Evolutionary conservation across 2,797 vertebrate species (phyloP).

Genomic region (Linurgus olivaceus): DNA sequence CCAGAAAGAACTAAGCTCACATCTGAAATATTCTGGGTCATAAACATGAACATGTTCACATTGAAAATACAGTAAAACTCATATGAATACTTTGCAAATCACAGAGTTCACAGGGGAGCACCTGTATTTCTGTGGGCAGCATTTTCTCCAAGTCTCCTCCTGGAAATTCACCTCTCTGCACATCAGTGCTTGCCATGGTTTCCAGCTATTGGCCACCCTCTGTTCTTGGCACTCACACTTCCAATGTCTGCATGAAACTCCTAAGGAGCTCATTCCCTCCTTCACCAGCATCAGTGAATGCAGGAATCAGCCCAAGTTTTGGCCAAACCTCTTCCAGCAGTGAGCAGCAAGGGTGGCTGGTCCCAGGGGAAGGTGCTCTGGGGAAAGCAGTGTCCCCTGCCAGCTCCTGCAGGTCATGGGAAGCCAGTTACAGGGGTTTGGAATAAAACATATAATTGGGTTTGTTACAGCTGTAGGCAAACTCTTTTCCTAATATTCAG

Average conservation of each 20-base stretch:
- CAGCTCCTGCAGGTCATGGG: not conserved
- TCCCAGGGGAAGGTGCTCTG: too few relatives aligned
- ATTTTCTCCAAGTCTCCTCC: not conserved
- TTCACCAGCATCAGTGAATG: not conserved
- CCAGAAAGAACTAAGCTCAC: not conserved
- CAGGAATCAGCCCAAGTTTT: not conserved
- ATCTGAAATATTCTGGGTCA: not conserved
- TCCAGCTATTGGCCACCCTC: not conserved
- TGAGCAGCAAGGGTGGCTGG: rapidly evolving
- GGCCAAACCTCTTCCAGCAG: rapidly evolving
- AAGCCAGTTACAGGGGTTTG: not conserved
- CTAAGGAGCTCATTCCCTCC: rapidly evolving
- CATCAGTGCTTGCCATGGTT: not conserved
- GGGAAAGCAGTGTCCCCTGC: not conserved
- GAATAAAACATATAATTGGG: rapidly evolving
- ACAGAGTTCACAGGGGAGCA: not conserved
- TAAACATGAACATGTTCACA: not conserved
- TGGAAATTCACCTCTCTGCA: not conserved
- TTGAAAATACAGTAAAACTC: slow-evolving; percentile 11
- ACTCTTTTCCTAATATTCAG: not conserved
- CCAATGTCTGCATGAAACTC: not conserved
- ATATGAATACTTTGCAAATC: not conserved
- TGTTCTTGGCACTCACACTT: not conserved
- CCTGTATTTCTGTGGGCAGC: not conserved
- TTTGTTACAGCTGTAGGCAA: not conserved